phyloP scores from a whole-genome alignment of 2,888 invertebrate species.

The Zonitis immaculata region DNA sequence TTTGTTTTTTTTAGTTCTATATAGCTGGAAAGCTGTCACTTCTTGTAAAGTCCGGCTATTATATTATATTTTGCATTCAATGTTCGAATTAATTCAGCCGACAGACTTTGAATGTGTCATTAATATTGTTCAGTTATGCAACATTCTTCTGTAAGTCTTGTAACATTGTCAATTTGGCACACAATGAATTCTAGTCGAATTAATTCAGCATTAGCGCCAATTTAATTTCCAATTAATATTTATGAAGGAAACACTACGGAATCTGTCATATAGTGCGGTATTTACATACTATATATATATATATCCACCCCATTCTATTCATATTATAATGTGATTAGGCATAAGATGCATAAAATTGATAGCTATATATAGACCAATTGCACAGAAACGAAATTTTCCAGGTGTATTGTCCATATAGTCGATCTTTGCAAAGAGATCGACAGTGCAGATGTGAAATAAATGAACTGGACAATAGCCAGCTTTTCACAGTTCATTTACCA shows the following conservation, averaged over 20 bases:
- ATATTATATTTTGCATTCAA: neutral
- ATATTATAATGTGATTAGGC: conserved; percentile 39
- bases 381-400: conserved; percentile 22
- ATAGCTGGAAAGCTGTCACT: too few species aligned
- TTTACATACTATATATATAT: conserved; percentile 14
- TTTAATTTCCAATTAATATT: conserved; percentile 23
- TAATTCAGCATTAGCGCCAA: conserved; percentile 19
- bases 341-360: conserved; percentile 45
- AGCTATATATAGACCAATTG: conserved; percentile 42
- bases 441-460: conserved; percentile 41
- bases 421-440: conserved; percentile 29
- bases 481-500: conserved; percentile 41
- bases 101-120: conserved; percentile 18
- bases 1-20: neutral
- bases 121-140: conserved; percentile 23
- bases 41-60: conserved; percentile 1
- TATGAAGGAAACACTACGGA: conserved; percentile 13
- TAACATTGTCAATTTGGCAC: conserved; percentile 21
- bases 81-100: conserved; percentile 3
- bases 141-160: conserved; percentile 17
- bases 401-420: neutral
- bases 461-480: conserved; percentile 46
- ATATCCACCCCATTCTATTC: conserved; percentile 27
- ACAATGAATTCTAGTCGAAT: conserved; percentile 21
- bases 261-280: neutral